phyloP scores from a whole-genome alignment of 2,888 invertebrate species.

The Phorcus lineatus region DNA sequence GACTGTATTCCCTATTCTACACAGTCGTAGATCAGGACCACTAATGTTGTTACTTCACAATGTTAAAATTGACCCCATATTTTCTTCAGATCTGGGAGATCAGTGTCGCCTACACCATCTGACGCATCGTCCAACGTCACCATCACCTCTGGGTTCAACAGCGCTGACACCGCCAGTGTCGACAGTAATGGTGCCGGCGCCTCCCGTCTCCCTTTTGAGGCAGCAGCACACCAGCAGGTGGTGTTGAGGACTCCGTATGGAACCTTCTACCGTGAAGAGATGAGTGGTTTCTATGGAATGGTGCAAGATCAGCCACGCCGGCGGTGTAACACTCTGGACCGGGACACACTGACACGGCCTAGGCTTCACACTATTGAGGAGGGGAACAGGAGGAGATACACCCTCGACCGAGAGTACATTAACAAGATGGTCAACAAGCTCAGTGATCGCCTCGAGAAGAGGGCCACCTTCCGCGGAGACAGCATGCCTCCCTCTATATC shows the following conservation, averaged over 20 bases:
- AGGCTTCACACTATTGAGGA: constrained; percentile 67
- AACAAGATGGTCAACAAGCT: constrained; percentile 64
- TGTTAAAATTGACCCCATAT: background rate
- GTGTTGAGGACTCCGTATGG: constrained; percentile 69
- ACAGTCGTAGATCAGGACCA: no score
- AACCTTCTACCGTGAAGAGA: constrained; percentile 66
- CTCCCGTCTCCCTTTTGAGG: constrained; percentile 44
- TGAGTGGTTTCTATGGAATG: constrained; percentile 60
- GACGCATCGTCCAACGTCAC: constrained; percentile 56
- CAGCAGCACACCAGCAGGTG: constrained; percentile 54
- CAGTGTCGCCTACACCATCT: constrained; percentile 50
- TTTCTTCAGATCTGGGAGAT: constrained; percentile 57
- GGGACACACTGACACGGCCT: constrained; percentile 64
- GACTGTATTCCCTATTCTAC: no score
- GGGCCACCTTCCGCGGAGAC: constrained; percentile 55
- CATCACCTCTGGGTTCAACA: constrained; percentile 49
- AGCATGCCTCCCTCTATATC: constrained; percentile 65
- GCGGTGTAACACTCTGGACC: constrained; percentile 66
- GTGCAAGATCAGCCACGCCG: constrained; percentile 62
- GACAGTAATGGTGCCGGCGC: constrained; percentile 46
- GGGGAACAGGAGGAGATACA: constrained; percentile 60
- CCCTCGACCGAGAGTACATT: constrained; percentile 66
- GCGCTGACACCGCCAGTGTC: constrained; percentile 43
- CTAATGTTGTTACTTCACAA: no score
- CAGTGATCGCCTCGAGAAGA: constrained; percentile 61